phyloP scores from a whole-genome alignment of 2,797 vertebrate genomes.

The Lithobates sylvaticus region DNA sequence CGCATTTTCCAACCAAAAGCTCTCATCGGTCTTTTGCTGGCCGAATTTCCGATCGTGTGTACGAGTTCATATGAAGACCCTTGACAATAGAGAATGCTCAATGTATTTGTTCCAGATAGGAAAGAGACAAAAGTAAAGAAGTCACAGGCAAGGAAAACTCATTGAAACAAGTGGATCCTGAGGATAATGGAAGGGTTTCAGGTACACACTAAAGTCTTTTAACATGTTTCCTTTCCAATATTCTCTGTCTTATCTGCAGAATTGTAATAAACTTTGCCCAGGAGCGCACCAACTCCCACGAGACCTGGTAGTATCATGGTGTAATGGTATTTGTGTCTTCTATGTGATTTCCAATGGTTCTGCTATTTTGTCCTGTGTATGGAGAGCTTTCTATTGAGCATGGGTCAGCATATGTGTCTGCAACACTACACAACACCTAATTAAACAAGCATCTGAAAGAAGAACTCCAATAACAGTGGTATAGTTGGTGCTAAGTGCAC shows the following conservation, averaged over 20 bases:
- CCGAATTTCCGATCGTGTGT: too few relatives aligned
- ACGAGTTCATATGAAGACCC: not conserved
- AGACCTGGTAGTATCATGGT: not conserved
- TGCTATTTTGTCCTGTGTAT: not conserved
- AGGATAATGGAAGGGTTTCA: slow-evolving; percentile 7
- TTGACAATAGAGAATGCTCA: slow-evolving; percentile 6
- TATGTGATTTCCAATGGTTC: not conserved
- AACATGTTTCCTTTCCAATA: not conserved
- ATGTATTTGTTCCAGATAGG: not conserved
- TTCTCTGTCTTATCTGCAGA: not conserved
- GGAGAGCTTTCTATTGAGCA: not conserved
- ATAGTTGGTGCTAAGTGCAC: too few relatives aligned
- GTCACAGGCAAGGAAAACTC: slow-evolving; percentile 3
- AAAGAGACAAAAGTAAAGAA: slow-evolving; percentile 14
- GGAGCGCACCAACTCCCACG: not conserved
- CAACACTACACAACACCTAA: too few relatives aligned
- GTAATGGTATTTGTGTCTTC: not conserved
- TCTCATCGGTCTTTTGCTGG: too few relatives aligned
- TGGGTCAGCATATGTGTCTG: not conserved
- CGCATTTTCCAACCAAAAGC: too few relatives aligned
- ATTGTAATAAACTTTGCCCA: not conserved
- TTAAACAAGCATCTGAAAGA: too few relatives aligned
- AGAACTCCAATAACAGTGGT: too few relatives aligned
- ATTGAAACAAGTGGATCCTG: slow-evolving; percentile 11
- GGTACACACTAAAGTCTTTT: not conserved